Evolutionary conservation across 2,888 invertebrate species (phyloP), one percentile per base, ranked within the genome.

Genomic region (Drosophila multiciliata): DNA sequence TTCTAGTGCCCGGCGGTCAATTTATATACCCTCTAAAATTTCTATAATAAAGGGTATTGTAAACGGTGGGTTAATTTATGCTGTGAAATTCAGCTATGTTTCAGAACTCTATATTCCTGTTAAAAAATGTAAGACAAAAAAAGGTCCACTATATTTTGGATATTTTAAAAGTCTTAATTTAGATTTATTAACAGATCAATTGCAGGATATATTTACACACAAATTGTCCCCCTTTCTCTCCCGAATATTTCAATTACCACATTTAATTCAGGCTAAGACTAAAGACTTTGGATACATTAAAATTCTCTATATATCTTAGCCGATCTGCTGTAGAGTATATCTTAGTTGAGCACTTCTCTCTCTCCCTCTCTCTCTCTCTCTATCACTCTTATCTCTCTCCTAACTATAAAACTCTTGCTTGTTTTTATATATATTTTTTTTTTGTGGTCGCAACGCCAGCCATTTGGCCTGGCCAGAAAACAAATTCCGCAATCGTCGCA

Each of bases 401-500:
- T 35, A 29, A 32, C 36, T 35, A 23, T 2, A n/a, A 3, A 7
- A 15, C 60, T 64, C 11, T 62, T 58, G 59, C 26, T 42, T 40
- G 45, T 63, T 63, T 15, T 23, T 35, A 11, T 23, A 58, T 58
- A 12, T 38, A 0, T 26, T 38, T 23, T 38, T 53, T 70, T 69
- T 66, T 59, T 63, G 40, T 62, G 68, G 61, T 67, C 49, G 7
- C 48, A 8, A 8, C 15, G 23, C 45, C 33, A 49, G 54, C 66
- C 68, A 52, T 70, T 83, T 69, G 63, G 73, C 66, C 59, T 58
- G 55, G 67, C 66, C 86, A 64, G 62, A 66, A 88, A 83, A 71
- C 77, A 83, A 89, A 78, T 70, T 83, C 63, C 73, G 58, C 74
- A 71, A 83, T 86, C 80, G 89, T 81, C 82, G 89, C 89, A 73